These are phyloP conservation scores for Calidris pugnax DNA, from an alignment of 2,113 vertebrate genomes.

Conservation along the genomic window DNA sequence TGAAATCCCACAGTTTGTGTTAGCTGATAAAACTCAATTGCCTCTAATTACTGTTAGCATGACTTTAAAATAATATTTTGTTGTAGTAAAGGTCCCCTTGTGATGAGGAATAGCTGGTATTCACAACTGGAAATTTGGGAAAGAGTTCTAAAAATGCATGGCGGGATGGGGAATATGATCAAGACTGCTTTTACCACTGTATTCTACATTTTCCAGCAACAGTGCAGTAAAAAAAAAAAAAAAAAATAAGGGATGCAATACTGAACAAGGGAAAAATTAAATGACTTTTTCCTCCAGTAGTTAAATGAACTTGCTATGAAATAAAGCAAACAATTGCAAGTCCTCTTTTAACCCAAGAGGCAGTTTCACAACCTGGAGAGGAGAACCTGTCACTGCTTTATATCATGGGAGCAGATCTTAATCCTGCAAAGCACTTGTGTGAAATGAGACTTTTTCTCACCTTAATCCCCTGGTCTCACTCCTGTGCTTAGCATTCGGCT, in stretches of 20 bases:
- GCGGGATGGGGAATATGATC: neutral
- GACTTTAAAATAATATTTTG: conserved; percentile 90
- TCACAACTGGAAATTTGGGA: conserved; percentile 37
- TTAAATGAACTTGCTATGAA: neutral
- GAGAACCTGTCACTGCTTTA: neutral
- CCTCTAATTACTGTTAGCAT: conserved; percentile 81
- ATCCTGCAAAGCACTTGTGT: neutral
- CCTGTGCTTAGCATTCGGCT: neutral
- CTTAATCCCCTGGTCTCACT: neutral
- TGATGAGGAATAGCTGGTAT: conserved; percentile 79
- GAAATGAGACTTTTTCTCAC: neutral
- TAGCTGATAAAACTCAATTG: conserved; percentile 89
- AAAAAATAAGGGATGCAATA: neutral
- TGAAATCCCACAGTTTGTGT: conserved; percentile 89
- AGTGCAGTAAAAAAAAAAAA: neutral
- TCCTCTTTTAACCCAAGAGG: neutral
- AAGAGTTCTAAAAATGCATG: neutral
- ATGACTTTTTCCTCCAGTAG: neutral
- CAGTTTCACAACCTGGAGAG: neutral
- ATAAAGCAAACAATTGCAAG: neutral
- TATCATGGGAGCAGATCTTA: neutral
- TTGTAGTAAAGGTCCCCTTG: conserved; percentile 76
- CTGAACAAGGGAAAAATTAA: neutral
- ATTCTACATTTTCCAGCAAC: neutral
- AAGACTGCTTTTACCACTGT: neutral